Evolutionary conservation across 2,113 vertebrate species (phyloP).

Genomic region (Micronisus gabar): DNA sequence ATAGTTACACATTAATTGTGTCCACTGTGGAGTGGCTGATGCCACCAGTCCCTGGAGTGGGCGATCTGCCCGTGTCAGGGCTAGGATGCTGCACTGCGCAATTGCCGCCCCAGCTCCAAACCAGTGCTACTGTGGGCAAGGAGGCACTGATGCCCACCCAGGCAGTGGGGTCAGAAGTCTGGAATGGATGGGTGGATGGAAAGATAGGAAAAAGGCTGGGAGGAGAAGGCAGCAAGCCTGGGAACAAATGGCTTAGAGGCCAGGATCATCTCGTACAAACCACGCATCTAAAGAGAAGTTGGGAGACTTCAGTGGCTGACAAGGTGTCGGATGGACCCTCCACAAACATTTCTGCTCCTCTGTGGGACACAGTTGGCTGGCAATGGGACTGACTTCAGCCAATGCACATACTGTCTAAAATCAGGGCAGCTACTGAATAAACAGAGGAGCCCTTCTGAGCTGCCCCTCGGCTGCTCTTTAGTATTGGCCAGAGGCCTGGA

Average conservation of each 20-base stretch:
- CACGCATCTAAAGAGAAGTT: neutral
- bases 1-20: neutral
- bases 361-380: neutral
- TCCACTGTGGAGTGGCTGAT: neutral
- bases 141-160: fast-evolving
- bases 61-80: neutral
- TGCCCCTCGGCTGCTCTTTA: neutral
- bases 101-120: neutral
- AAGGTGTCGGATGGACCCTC: fast-evolving
- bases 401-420: neutral
- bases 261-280: neutral
- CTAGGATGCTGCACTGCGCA: neutral
- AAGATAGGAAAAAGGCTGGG: neutral
- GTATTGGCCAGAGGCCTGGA: neutral
- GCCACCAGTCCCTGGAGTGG: neutral
- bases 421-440: neutral
- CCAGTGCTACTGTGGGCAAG: neutral
- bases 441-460: neutral
- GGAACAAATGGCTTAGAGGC: neutral
- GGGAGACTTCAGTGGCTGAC: neutral
- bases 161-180: neutral
- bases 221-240: neutral
- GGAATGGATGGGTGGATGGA: neutral
- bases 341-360: neutral
- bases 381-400: fast-evolving